These are phyloP conservation scores for Bos taurus DNA, from an alignment of 2,113 vertebrate species.

Conservation along the genomic window DNA sequence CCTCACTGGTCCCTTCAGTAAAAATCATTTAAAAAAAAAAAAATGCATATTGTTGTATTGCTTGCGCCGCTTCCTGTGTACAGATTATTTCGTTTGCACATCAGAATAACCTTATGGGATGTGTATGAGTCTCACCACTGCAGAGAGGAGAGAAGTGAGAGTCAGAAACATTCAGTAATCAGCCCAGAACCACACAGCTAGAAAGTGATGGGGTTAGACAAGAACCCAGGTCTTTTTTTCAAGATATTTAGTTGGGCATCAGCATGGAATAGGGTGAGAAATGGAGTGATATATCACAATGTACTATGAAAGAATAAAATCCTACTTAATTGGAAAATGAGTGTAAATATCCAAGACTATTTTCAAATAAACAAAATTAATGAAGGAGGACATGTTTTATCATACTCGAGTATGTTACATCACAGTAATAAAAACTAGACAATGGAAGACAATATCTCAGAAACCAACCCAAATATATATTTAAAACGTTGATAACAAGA, in stretches of 20 bases:
- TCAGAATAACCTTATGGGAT: neutral
- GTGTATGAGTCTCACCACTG: neutral
- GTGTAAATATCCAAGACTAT: neutral
- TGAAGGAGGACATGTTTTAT: neutral
- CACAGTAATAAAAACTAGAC: neutral
- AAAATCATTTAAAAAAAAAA: neutral
- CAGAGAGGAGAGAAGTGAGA: neutral
- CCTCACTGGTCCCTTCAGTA: neutral
- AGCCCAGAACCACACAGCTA: neutral
- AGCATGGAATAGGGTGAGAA: neutral
- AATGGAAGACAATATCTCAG: neutral
- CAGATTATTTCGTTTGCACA: neutral
- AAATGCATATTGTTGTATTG: neutral
- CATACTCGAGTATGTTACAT: neutral
- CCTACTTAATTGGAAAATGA: neutral
- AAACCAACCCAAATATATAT: neutral
- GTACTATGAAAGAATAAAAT: neutral
- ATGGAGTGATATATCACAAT: neutral
- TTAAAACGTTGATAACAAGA: neutral
- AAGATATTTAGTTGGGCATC: neutral
- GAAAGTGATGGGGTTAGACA: neutral
- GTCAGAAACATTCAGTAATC: neutral
- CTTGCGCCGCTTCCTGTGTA: neutral
- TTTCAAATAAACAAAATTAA: neutral
- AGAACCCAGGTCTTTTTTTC: neutral